Base-by-base conservation (phyloP, 1,140 invertebrate genomes). In the Wasmannia auropunctata region DNA sequence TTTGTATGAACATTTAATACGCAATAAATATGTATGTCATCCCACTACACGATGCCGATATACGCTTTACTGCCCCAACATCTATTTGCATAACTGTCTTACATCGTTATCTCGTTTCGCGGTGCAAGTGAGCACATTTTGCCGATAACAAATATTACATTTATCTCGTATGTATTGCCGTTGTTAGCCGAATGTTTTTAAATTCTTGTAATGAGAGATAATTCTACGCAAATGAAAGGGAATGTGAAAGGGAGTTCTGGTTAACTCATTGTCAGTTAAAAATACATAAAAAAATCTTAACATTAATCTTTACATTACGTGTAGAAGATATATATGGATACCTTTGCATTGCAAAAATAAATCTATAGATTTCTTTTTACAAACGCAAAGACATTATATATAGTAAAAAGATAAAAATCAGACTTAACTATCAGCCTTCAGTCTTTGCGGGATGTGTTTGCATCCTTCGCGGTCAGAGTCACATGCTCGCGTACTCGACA, bases 1-100 rank as follows among this genome's bases (percentile, higher is more conserved):
- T 92, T 91, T 92, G 91, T 91, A 92, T 91, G 89, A 85, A 92
- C 88, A 90, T 92, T 92, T 91, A 91, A 91, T 92, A 92, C 85
- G 89, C 91, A 91, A 91, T 92, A 91, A 92, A 91, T 83, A 83
- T 83, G 67, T 83, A 83, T 83, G 67, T 83, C 79, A 83, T 83
- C 79, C 40, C 67, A 80, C 63, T 80, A 74, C 6, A 43, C 56
- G 10, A n/a, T 56, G 8, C 67, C n/a, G 51, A 3, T 60, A 70
- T 37, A 43, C 46, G 56, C n/a, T 54, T 80, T 22, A 54, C 46
- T 63, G 19, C 25, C 34, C 51, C 19, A 22, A 56, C 10, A 34
- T 54, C 43, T 54, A 28, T 51, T 28, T 67, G 49, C 14, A n/a
- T 81, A 31, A 31, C 25, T 58, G 37, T 58, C 37, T 81, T 70